phyloP scores from a whole-genome alignment of 92 coral and sea anemone genomes.

The Epizoanthus fatuus region DNA sequence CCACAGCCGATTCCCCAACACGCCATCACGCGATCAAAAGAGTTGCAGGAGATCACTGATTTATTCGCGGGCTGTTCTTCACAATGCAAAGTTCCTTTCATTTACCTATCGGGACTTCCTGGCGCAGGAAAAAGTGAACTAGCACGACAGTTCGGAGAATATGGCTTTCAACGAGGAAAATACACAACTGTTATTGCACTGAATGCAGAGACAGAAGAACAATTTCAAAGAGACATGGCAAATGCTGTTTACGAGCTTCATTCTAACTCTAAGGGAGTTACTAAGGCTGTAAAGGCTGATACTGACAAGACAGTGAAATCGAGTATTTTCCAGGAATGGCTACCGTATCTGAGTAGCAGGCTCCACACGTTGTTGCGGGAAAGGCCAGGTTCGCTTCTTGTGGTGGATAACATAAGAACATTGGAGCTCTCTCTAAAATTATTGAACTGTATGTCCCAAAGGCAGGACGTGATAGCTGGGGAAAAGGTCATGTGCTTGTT shows the following conservation, averaged over 20 bases:
- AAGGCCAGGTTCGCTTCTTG: constrained; percentile 29
- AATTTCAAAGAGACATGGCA: constrained; percentile 5
- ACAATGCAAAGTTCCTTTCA: neutral
- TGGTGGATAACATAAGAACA: constrained; percentile 28
- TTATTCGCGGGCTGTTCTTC: neutral
- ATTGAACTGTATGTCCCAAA: neutral
- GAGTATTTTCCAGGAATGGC: neutral
- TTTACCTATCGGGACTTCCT: constrained; percentile 19
- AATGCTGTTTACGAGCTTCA: neutral
- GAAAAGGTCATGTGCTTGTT: constrained; percentile 3
- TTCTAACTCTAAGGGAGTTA: neutral
- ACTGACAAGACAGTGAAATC: neutral
- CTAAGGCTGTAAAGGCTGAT: neutral
- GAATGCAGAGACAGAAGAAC: constrained; percentile 11
- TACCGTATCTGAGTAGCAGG: neutral
- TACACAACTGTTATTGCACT: constrained; percentile 9
- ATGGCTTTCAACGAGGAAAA: neutral
- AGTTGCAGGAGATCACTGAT: neutral
- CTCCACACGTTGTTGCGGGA: neutral
- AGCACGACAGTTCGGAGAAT: constrained; percentile 27
- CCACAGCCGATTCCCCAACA: neutral
- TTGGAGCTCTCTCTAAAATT: neutral
- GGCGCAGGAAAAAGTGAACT: constrained; percentile 24
- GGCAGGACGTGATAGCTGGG: neutral
- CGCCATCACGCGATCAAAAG: neutral